These are phyloP conservation scores for Tyrophagus putrescentiae DNA, from an alignment of 1,140 invertebrate genomes.

Conservation along the genomic window DNA sequence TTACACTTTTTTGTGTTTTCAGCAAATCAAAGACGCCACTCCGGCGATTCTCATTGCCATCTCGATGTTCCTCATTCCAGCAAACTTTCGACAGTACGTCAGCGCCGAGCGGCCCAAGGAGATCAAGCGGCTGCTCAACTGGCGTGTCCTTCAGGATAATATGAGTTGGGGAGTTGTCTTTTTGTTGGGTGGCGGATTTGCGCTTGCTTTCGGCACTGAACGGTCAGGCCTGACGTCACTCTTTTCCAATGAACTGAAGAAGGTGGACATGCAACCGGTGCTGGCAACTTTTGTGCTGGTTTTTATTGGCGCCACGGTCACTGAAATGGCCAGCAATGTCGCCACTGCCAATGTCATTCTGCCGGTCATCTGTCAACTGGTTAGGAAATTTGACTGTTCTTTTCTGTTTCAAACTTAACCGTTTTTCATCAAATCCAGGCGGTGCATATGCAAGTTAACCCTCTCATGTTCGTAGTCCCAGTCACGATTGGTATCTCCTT, in stretches of 20 bases:
- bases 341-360: conserved; percentile 67
- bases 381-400: conserved; percentile 31
- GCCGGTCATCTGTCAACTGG: conserved; percentile 61
- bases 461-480: conserved; percentile 35
- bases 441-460: conserved; percentile 18
- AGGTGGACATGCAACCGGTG: conserved; percentile 32
- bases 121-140: conserved; percentile 29
- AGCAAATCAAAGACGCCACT: conserved; percentile 51
- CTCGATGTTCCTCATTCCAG: conserved; percentile 61
- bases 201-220: conserved; percentile 63
- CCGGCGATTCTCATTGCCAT: conserved; percentile 62
- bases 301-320: conserved; percentile 40
- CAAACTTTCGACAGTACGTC: conserved; percentile 40
- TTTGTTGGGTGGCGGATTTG: conserved; percentile 61
- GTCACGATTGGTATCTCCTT: conserved; percentile 37
- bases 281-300: conserved; percentile 33
- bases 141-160: conserved; percentile 35
- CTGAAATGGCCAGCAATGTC: conserved; percentile 67
- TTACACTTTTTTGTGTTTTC: background rate
- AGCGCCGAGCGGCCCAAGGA: background rate
- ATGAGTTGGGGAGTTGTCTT: conserved; percentile 40
- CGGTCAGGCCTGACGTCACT: conserved; percentile 55
- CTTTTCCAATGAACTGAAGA: conserved; percentile 45
- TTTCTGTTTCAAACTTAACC: background rate
- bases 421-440: conserved; percentile 19